A percentile compares a stretch with the other conserved stretches of the same genome.
phyloP scores from a whole-genome alignment of 2,797 vertebrate genomes.

The Emys orbicularis region DNA sequence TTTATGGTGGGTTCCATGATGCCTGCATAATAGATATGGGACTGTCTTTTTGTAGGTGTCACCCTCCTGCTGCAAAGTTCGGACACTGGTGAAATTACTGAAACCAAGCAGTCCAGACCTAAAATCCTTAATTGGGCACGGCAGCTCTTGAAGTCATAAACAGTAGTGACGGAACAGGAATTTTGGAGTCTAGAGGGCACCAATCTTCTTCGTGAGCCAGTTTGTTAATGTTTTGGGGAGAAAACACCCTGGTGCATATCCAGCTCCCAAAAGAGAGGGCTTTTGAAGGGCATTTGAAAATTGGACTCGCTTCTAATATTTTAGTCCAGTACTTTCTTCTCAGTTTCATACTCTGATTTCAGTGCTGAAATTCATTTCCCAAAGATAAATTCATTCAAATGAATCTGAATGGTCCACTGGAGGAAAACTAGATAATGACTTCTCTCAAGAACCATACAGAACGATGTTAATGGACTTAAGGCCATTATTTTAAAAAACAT shows the following conservation, averaged over 20 bases:
- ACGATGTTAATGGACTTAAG: not conserved
- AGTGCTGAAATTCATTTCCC: constrained; percentile 2
- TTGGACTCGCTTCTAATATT: not conserved
- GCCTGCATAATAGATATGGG: not conserved
- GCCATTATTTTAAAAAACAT: not conserved
- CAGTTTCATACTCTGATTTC: not conserved
- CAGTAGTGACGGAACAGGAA: rapidly evolving
- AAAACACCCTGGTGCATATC: rapidly evolving
- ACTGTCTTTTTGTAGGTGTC: not conserved
- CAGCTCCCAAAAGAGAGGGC: not conserved
- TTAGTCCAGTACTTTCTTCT: not conserved
- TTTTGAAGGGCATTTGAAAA: not conserved
- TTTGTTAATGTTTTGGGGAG: not conserved
- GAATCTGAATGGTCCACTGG: not conserved
- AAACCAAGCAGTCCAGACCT: not conserved
- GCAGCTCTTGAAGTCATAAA: rapidly evolving
- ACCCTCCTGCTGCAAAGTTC: not conserved
- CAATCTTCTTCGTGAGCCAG: not conserved
- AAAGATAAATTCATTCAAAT: not conserved
- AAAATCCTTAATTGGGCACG: not conserved
- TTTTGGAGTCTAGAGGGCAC: not conserved
- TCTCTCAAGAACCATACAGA: not conserved
- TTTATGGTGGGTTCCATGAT: rapidly evolving
- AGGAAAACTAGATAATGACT: not conserved
- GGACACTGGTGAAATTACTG: not conserved